Evolutionary conservation across 2,797 vertebrate genomes (phyloP).

Genomic region (Denticeps clupeoides): DNA sequence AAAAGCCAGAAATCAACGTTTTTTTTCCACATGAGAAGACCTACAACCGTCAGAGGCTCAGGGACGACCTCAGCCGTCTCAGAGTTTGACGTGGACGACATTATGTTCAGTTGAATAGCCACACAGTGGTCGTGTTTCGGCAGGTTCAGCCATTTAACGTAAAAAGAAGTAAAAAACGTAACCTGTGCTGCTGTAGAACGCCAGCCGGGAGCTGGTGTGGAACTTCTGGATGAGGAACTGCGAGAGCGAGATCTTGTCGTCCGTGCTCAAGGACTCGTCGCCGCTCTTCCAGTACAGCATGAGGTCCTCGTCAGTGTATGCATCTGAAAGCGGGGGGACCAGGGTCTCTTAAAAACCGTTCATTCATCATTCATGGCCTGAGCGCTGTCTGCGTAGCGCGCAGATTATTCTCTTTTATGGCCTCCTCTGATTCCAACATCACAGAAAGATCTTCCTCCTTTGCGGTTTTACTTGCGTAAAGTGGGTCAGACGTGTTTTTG

Average conservation of each 20-base stretch:
- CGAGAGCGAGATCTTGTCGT: conserved; percentile 86
- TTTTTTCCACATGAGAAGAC: too few species aligned
- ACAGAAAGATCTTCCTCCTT: too few species aligned
- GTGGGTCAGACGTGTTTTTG: too few species aligned
- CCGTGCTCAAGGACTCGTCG: conserved; percentile 84
- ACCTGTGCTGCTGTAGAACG: conserved; percentile 97
- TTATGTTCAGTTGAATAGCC: too few species aligned
- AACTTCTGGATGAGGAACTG: conserved; percentile 96
- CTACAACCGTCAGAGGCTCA: too few species aligned
- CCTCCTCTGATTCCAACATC: background rate
- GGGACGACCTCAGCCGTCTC: too few species aligned
- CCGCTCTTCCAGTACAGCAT: conserved; percentile 96
- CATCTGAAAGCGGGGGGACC: conserved; percentile 54
- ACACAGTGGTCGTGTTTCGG: too few species aligned
- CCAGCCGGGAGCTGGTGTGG: conserved; percentile 84
- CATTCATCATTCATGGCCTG: conserved; percentile 7
- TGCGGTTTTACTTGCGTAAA: too few species aligned
- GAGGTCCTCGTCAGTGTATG: conserved; percentile 91
- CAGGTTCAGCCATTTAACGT: background rate
- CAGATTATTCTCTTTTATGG: background rate
- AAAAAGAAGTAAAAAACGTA: background rate
- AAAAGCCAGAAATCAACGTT: too few species aligned
- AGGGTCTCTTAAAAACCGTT: background rate
- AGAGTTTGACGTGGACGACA: too few species aligned
- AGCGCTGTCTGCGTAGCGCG: too few species aligned